A percentile compares a stretch with the other conserved stretches of the same genome.
These are phyloP conservation scores for Drosophila bipectinata DNA, from an alignment of 1,140 invertebrate genomes.

Conservation along the genomic window DNA sequence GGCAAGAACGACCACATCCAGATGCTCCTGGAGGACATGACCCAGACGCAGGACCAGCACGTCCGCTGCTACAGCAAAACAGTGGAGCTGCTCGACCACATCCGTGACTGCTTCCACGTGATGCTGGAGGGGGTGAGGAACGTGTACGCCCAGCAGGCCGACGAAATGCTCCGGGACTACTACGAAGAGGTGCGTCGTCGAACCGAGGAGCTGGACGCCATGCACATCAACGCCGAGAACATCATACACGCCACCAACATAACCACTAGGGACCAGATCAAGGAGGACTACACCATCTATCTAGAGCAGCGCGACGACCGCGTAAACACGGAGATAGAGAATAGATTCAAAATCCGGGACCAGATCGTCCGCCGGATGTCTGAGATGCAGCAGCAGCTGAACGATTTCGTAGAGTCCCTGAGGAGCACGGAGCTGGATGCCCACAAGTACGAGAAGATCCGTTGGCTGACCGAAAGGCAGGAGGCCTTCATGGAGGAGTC, in stretches of 20 bases:
- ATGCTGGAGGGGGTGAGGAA: slow-evolving; percentile 47
- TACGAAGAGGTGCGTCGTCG: slow-evolving; percentile 62
- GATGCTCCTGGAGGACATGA: slow-evolving; percentile 64
- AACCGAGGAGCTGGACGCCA: slow-evolving; percentile 59
- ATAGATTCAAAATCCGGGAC: slow-evolving; percentile 66
- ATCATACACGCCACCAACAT: slow-evolving; percentile 73
- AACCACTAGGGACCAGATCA: slow-evolving; percentile 52
- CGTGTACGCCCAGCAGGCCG: slow-evolving; percentile 64
- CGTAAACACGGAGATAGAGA: slow-evolving; percentile 69
- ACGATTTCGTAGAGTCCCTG: slow-evolving; percentile 62
- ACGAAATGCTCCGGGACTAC: slow-evolving; percentile 66
- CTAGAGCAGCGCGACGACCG: slow-evolving; percentile 68
- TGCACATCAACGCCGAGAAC: slow-evolving; percentile 66
- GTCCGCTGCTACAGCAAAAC: slow-evolving; percentile 46
- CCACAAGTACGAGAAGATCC: slow-evolving; percentile 69
- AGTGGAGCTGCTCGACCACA: slow-evolving; percentile 69
- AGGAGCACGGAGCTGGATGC: slow-evolving; percentile 64
- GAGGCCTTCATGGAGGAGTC: slow-evolving; percentile 60
- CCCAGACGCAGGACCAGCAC: slow-evolving; percentile 62
- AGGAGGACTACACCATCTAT: slow-evolving; percentile 64
- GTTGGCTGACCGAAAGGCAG: slow-evolving; percentile 66
- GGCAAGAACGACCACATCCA: slow-evolving; percentile 66
- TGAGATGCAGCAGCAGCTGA: slow-evolving; percentile 59
- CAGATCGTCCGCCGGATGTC: slow-evolving; percentile 60
- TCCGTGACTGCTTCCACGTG: slow-evolving; percentile 59